Evolutionary conservation across 2,113 vertebrate species (phyloP), one percentile per base, ranked within the genome.

Genomic region (Solea solea): DNA sequence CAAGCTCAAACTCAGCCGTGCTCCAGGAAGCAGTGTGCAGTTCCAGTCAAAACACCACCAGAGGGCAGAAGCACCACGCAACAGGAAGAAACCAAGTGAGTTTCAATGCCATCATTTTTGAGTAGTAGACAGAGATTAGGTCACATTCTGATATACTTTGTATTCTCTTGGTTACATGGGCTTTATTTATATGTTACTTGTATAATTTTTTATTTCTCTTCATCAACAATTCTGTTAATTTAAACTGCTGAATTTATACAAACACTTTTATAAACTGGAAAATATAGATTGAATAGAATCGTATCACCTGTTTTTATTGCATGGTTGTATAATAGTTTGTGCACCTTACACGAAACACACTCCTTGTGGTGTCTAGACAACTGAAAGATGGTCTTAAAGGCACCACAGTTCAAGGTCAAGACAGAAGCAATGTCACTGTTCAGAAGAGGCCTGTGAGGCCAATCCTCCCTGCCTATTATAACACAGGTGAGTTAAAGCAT

Each of bases 381-480:
- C 9, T 69, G 34, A 83, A 83, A 64, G 53, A 59, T 12, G 13
- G 41, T 39, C 13, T 59, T 16, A 73, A 74, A 76, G 42, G 27
- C 9, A 5, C 83, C 14, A 91, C 90, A 81, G 88, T 83, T 71
- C 91, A 87, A 85, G 74, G 86, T 40, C 91, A 93, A 82, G 88
- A 92, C 39, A 93, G 91, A 66, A 90, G 91, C 61, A 91, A 82
- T 1, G 84, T 91, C 48, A 53, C 87, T 59, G 91, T 91, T 79
- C 95, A 94, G 68, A 96, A 94, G 80, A 95, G 95, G 82, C 94
- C 96, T 4, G 94, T 96, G 83, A 91, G 97, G 91, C 95, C 96
- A 14, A 98, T 98, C 62, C 93, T 97, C 5, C 97, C 97, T 0
- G 96, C 96, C 0, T 95, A 93, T 46, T 85, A 83, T 45, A 90